Evolutionary conservation across 2,888 invertebrate genomes (phyloP), one percentile per base, ranked within the genome.

Genomic region (Eupeodes luniger): DNA sequence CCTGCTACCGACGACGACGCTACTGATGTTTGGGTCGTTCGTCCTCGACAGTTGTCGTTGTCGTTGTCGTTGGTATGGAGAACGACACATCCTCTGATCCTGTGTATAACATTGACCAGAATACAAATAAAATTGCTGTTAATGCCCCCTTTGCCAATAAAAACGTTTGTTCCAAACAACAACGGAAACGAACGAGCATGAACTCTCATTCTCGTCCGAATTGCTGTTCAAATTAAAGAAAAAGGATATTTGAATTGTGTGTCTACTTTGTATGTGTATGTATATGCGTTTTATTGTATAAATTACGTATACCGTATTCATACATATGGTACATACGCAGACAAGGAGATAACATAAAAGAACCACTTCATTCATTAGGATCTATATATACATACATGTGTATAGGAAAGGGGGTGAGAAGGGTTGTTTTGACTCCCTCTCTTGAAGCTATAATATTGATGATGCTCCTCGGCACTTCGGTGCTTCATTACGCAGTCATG

Each of bases 161-260:
- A 51, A 83, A 84, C 66, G 80, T 76, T 72, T 80, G 75, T 75
- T 76, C 75, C 70, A 83, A 64, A 82, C 57, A 79, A 69, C 83
- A 82, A 27, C 66, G 49, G 66, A 66, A 66, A 59, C 44, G 59
- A 51, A 79, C 59, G 75, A 61, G 66, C 66, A 67, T 64, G 74
- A 74, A 69, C 75, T 76, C 57, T 70, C 55, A 55, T 66, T 49
- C 59, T 14, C 61, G 3, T 53, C 49, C 53, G 47, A 76, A 76
- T 76, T 87, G 84, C 70, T 70, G 87, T 87, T 87, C 66, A 83
- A 80, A 87, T 87, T 83, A 87, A 87, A 83, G 83, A 87, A 86
- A 70, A 84, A 74, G 80, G 76, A 84, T 80, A 77, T 87, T 83
- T 77, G 80, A 84, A 87, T 72, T 72, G 80, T 47, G 59, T 72